Conservation (phyloP, 1,140 invertebrate genomes). For the Drosophila malerkotliana region DNA sequence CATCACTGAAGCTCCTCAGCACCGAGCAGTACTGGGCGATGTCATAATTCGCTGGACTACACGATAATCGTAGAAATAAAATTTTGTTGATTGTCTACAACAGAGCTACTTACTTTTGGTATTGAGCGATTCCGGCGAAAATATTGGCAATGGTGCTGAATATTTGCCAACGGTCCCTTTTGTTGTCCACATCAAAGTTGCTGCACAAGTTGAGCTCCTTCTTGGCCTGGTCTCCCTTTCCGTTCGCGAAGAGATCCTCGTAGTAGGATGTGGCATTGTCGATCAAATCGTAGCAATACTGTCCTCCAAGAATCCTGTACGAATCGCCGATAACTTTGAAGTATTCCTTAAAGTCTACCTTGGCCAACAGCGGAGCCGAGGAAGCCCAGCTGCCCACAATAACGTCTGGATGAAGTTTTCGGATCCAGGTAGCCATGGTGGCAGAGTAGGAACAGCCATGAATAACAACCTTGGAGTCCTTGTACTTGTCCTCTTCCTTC, state of each 20-base stretch:
- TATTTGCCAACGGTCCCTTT: conserved; percentile 71
- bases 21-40: conserved; percentile 45
- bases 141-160: conserved; percentile 77
- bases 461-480: conserved; percentile 84
- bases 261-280: conserved; percentile 85
- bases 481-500: conserved; percentile 84
- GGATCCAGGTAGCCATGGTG: conserved; percentile 90
- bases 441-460: conserved; percentile 94
- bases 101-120: conserved; percentile 55
- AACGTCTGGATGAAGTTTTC: conserved; percentile 91
- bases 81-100: neutral
- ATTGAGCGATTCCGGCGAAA: conserved; percentile 74
- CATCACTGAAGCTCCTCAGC: conserved; percentile 49
- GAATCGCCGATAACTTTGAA: conserved; percentile 67
- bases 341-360: conserved; percentile 87
- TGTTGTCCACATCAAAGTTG: conserved; percentile 57
- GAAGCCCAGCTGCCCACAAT: conserved; percentile 88
- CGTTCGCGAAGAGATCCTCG: conserved; percentile 73
- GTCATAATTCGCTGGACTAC: conserved; percentile 52
- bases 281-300: conserved; percentile 84
- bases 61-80: neutral
- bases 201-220: conserved; percentile 78
- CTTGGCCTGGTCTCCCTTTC: conserved; percentile 58
- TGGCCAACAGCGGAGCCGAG: conserved; percentile 89
- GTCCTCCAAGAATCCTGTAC: conserved; percentile 73